These are phyloP conservation scores for Stenodema calcarata DNA, from an alignment of 2,888 invertebrate genomes.

Conservation along the genomic window DNA sequence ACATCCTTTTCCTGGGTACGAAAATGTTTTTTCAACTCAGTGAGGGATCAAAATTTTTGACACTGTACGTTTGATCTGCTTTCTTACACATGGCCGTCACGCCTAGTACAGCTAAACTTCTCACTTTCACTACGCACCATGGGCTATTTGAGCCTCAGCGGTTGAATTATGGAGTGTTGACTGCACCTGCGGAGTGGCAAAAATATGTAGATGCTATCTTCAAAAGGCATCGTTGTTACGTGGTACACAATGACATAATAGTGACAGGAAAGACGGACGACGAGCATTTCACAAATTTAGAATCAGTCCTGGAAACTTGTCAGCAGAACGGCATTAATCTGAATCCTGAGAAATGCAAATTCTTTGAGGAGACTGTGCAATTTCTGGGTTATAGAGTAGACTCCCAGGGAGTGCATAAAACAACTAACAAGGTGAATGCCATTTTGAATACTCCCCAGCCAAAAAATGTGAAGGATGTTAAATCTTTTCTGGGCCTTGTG, in stretches of 20 bases:
- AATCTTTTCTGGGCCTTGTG: not conserved
- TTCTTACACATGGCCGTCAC: not conserved
- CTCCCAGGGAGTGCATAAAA: not conserved
- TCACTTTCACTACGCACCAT: not conserved
- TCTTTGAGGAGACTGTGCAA: not conserved
- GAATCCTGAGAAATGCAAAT: not conserved
- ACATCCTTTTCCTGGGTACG: slow-evolving; percentile 8
- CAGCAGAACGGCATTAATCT: not conserved
- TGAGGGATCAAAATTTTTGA: not conserved
- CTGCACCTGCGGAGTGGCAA: not conserved
- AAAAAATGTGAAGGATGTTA: not conserved
- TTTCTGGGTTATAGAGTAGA: not conserved
- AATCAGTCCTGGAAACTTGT: not conserved
- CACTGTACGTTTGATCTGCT: not conserved
- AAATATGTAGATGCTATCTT: not conserved
- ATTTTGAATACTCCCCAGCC: not conserved
- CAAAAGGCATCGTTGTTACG: not conserved
- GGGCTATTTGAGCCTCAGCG: not conserved
- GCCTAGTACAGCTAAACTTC: not conserved
- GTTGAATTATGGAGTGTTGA: not conserved
- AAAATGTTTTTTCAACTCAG: not conserved
- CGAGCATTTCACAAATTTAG: not conserved
- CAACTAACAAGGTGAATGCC: not conserved
- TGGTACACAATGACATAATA: not conserved
- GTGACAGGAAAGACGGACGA: not conserved